Conservation (phyloP, 1,140 invertebrate species). For the Nasonia vitripennis region DNA sequence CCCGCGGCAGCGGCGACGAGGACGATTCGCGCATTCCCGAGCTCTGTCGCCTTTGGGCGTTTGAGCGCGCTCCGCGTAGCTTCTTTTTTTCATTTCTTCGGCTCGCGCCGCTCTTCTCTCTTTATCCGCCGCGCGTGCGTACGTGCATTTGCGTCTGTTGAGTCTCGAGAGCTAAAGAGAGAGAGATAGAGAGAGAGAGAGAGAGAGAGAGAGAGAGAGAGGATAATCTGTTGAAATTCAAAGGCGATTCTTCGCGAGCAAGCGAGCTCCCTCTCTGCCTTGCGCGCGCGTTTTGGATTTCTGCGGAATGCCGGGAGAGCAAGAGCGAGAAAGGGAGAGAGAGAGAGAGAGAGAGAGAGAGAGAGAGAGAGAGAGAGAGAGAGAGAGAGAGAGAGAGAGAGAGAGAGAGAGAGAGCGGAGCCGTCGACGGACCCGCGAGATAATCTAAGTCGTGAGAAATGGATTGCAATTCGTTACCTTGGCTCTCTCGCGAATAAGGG, state of each 20-base stretch:
- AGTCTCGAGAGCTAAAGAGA: background rate
- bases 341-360: background rate
- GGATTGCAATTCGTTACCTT: conserved; percentile 46
- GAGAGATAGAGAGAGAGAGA: too few relatives aligned
- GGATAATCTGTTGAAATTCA: conserved; percentile 52
- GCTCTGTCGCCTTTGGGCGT: conserved; percentile 48
- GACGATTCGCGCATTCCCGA: conserved; percentile 34
- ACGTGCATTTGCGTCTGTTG: conserved; percentile 31
- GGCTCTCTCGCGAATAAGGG: conserved; percentile 2
- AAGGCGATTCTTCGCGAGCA: conserved; percentile 47
- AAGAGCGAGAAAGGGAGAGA: background rate
- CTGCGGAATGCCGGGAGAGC: conserved; percentile 5
- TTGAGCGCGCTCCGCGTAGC: background rate
- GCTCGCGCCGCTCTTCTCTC: background rate
- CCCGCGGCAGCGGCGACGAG: background rate
- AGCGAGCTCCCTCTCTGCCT: background rate
- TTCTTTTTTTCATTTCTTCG: background rate
- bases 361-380: background rate
- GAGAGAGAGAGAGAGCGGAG: background rate
- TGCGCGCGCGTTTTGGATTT: conserved; percentile 38
- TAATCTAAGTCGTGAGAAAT: conserved; percentile 52
- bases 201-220: background rate
- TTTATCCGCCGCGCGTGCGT: background rate
- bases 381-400: background rate
- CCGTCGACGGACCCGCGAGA: conserved; percentile 24